These are phyloP conservation scores for Rousettus leschenaultii DNA, from an alignment of 2,113 vertebrate species.

Conservation along the genomic window DNA sequence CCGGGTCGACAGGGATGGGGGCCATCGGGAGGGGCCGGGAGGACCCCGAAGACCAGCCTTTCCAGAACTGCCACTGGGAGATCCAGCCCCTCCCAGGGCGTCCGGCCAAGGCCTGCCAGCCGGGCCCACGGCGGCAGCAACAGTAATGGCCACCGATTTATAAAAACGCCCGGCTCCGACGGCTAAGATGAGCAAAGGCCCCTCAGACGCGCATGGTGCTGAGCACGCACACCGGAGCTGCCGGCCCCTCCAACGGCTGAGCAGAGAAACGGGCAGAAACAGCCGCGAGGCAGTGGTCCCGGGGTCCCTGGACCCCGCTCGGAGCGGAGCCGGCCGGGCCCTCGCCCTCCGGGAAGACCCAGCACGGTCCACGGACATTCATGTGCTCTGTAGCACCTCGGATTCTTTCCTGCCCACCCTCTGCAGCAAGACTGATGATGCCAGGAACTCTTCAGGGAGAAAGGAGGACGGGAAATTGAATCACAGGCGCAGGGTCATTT, in stretches of 20 bases:
- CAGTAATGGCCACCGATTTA: fast-evolving
- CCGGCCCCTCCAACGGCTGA: background rate
- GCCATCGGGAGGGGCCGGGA: too few species aligned
- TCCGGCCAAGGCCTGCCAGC: background rate
- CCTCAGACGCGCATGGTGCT: fast-evolving
- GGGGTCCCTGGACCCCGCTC: background rate
- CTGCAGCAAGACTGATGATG: background rate
- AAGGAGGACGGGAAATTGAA: background rate
- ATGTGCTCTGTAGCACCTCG: fast-evolving
- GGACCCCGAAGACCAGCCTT: background rate
- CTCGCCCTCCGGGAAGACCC: fast-evolving
- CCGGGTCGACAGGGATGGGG: background rate
- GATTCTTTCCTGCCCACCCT: background rate
- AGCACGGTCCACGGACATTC: fast-evolving
- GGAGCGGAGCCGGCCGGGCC: background rate
- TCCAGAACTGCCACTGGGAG: fast-evolving
- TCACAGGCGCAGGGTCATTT: background rate
- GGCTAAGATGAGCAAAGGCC: fast-evolving
- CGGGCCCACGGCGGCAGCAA: fast-evolving
- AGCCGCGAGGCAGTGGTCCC: fast-evolving
- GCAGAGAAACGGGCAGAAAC: fast-evolving
- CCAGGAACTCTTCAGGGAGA: background rate
- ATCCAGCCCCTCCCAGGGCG: background rate
- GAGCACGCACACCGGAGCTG: fast-evolving
- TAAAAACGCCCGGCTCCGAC: background rate